phyloP scores from a whole-genome alignment of 2,888 invertebrate genomes.

The Boloria euphrosyne region DNA sequence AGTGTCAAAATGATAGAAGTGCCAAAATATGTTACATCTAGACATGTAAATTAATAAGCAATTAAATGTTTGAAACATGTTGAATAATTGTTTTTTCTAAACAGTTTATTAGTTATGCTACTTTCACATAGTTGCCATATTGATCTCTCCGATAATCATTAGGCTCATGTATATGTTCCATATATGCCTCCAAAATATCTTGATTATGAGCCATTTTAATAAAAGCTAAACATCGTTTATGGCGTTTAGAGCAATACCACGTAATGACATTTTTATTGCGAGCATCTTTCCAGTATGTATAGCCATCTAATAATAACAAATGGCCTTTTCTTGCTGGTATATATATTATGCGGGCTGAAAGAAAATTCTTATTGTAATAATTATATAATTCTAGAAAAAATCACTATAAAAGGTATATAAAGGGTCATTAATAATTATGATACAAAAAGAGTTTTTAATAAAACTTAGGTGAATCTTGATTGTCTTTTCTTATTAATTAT shows the following conservation, averaged over 20 bases:
- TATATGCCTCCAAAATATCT: slow-evolving; percentile 33
- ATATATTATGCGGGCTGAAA: slow-evolving; percentile 38
- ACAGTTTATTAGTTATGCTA: not conserved
- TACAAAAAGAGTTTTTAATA: too few relatives aligned
- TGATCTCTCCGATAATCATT: slow-evolving; percentile 28
- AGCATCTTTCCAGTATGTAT: slow-evolving; percentile 49
- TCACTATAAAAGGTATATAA: not conserved
- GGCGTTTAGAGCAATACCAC: slow-evolving; percentile 50
- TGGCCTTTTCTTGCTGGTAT: slow-evolving; percentile 46
- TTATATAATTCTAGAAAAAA: not conserved
- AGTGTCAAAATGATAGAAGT: too few relatives aligned
- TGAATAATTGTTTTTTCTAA: too few relatives aligned
- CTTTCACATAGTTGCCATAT: slow-evolving; percentile 26
- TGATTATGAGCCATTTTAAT: slow-evolving; percentile 44
- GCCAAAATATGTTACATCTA: too few relatives aligned
- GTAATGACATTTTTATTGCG: slow-evolving; percentile 41
- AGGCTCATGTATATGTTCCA: slow-evolving; percentile 38
- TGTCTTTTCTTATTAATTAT: too few relatives aligned
- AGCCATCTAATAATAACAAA: slow-evolving; percentile 46
- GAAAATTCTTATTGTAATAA: slow-evolving; percentile 5
- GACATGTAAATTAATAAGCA: too few relatives aligned
- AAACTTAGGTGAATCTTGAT: too few relatives aligned
- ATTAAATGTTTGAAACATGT: too few relatives aligned
- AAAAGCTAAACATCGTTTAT: slow-evolving; percentile 42
- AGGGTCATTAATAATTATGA: not conserved